phyloP scores from a whole-genome alignment of 2,113 vertebrate genomes.

The Nesoenas mayeri region DNA sequence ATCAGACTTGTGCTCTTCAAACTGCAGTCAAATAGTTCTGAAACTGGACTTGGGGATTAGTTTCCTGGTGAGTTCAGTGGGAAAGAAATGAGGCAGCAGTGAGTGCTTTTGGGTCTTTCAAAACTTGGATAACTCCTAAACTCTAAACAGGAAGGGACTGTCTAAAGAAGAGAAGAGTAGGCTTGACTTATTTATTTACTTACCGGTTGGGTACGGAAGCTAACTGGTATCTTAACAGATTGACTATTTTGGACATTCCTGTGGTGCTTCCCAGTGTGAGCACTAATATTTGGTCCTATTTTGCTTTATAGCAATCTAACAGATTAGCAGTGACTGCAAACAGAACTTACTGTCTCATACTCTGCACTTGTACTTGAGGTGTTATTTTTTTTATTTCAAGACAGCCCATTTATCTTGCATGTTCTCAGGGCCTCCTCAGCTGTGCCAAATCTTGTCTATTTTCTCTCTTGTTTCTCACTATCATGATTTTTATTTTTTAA shows the following conservation, averaged over 20 bases:
- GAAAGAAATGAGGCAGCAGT: background rate
- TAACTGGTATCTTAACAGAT: background rate
- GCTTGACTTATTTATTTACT: no score
- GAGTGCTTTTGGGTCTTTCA: background rate
- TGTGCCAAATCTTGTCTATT: background rate
- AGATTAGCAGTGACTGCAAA: background rate
- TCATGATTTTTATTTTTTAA: background rate
- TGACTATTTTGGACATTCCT: background rate
- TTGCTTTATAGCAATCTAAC: background rate
- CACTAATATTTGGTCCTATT: background rate
- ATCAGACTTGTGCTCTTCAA: background rate
- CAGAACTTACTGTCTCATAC: background rate
- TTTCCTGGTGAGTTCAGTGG: background rate
- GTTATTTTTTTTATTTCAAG: background rate
- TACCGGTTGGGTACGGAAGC: background rate
- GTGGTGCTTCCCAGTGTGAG: background rate
- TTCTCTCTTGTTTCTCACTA: background rate
- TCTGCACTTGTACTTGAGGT: background rate
- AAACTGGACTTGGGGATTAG: background rate
- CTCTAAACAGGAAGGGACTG: background rate
- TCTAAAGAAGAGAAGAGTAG: background rate
- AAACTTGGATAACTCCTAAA: background rate
- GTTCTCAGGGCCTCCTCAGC: background rate
- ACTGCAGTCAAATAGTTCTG: background rate
- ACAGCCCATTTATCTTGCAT: background rate